Conservation (phyloP, 2,113 vertebrate species). For the Lethenteron camtschaticum region DNA sequence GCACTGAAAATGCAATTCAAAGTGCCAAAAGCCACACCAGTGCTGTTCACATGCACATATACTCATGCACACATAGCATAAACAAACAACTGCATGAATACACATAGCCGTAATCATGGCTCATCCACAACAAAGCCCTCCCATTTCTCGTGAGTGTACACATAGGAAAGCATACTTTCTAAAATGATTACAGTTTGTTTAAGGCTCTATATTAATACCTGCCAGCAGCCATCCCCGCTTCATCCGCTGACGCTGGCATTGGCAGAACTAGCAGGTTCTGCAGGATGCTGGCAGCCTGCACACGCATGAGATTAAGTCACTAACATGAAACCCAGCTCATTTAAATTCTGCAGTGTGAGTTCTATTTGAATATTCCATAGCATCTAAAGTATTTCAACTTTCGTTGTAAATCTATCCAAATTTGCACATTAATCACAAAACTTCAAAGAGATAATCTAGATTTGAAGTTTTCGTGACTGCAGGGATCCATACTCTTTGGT, state of each 20-base stretch:
- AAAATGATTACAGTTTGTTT: too few relatives aligned
- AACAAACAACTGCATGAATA: neutral
- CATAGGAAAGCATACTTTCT: neutral
- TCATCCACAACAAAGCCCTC: neutral
- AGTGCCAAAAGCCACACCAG: neutral
- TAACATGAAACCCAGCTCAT: too few relatives aligned
- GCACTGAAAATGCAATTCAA: too few relatives aligned
- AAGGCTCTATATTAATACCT: conserved; percentile 24
- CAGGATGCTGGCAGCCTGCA: conserved; percentile 75
- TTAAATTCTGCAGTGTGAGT: too few relatives aligned
- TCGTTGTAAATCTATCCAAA: too few relatives aligned
- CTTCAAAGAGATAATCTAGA: too few relatives aligned
- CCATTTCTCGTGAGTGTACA: neutral
- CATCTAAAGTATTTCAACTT: too few relatives aligned
- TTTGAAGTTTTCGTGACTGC: too few relatives aligned
- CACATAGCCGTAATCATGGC: neutral
- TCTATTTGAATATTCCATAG: too few relatives aligned
- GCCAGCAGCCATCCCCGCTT: conserved; percentile 46
- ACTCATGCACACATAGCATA: neutral
- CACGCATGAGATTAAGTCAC: conserved; percentile 8
- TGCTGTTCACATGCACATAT: neutral
- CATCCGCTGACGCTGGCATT: conserved; percentile 39
- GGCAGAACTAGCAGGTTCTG: conserved; percentile 86
- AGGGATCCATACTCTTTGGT: too few relatives aligned
- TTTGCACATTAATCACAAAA: too few relatives aligned